Base-by-base conservation (phyloP, 2,113 vertebrate species). In the Passerina amoena region DNA sequence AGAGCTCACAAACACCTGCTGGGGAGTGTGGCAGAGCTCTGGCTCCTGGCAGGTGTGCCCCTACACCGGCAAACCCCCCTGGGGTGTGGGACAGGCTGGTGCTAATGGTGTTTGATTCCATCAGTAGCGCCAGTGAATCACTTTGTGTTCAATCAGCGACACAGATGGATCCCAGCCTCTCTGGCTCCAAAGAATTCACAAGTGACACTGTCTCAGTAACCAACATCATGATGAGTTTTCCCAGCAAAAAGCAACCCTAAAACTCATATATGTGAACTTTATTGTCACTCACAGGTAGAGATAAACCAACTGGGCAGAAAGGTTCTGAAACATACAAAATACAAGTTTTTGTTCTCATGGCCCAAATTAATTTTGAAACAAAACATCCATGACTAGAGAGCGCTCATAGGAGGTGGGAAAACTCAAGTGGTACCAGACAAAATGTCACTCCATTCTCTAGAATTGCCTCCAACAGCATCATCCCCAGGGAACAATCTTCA, bases 41-140 rank as follows among this genome's bases (percentile, higher is more conserved):
- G 63, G 25, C 60, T 78, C 22, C 51, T 64, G 88, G 64, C 37
- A 66, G 7, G n/a, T 8, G 31, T 27, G 72, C 51, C 24, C 0
- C 0, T 9, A 37, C 24, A 0, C 4, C 75, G 42, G 59, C 7
- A 47, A 1, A 8, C 8, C 6, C 35, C 64, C 44, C 64, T 4
- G 1, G 1, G 12, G 2, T 5, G 47, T 38, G 33, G 50, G 60
- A 71, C 56, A 60, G 40, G 56, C 30, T 27, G 14, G 5, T 27
- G 40, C 47, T 78, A 11, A 37, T 22, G 56, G 5, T 56, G 53
- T 61, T 44, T 31, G 30, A 38, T 78, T 27, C 59, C 65, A 81
- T 54, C 95, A 79, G 3, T 7, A 60, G 83, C 35, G 73, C 20
- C 93, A 82, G 61, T 9, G 77, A 60, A 64, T 42, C 86, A n/a